Base-by-base conservation (phyloP, 92 coral and sea anemone genomes). In the Porites rus region DNA sequence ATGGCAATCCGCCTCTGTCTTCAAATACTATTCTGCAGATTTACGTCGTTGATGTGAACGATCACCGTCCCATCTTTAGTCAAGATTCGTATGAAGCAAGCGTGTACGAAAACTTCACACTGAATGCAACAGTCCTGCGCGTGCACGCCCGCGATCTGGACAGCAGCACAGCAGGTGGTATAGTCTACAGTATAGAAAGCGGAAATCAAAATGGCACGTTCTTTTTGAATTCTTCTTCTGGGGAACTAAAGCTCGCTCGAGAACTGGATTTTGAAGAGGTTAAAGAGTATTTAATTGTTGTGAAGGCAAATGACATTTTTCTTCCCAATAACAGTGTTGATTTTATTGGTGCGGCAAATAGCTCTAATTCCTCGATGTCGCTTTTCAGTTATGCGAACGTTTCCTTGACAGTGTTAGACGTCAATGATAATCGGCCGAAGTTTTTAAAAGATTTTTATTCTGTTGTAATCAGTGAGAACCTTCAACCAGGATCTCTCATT, bases 131-230 rank as follows among this genome's bases (percentile, higher is more conserved):
- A 18, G 62, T 90, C 74, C 69, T 77, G 38, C 87, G 72, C 7
- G 90, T 90, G 10, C 43, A 67, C 14, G 93, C 93, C 51, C 68
- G 67, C n/a, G 93, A 90, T 61, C 63, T 90, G 60, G 93, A 90
- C 51, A 80, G 81, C 8, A 86, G 87, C 65, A 62, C 80, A 38
- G 79, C 78, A 10, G 71, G 83, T 18, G 93, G 66, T 4, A 86
- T 90, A 28, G 54, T 31, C n/a, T 90, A 85, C 72, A 80, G 65
- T 43, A 6, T 90, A 16, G 79, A 65, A 11, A 60, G 51, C 2
- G 86, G 77, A 59, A 80, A 75, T 69, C 24, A 58, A 59, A 90
- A 86, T 24, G 79, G 43, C 16, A 86, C 87, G 1, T 86, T 90
- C 86, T n/a, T 31, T 31, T 52, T 90, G 7, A 86, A 80, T 80